Evolutionary conservation across 2,797 vertebrate species (phyloP).

Genomic region (Selene dorsalis): DNA sequence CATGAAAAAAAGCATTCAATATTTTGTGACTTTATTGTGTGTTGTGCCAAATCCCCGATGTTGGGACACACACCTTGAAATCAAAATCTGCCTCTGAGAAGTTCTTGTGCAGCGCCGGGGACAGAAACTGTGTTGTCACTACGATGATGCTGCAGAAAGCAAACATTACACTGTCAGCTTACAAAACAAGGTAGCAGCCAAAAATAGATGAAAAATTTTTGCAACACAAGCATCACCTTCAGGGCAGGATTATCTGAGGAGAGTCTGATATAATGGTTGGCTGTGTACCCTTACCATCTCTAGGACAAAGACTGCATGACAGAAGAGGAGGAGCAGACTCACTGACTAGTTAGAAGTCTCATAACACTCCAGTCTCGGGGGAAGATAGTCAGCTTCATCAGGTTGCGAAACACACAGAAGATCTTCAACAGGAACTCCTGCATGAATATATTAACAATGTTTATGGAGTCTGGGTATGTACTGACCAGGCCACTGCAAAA

Average conservation of each 20-base stretch:
- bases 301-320: conserved; percentile 48
- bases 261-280: conserved; percentile 68
- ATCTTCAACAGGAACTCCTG: conserved; percentile 99
- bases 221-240: conserved; percentile 71
- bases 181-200: conserved; percentile 62
- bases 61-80: conserved; percentile 90
- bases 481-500: conserved; percentile 17
- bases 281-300: conserved; percentile 59
- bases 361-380: conserved; percentile 99
- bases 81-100: conserved; percentile 98
- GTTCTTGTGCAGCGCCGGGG: conserved; percentile 97
- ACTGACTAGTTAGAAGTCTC: conserved; percentile 99
- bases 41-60: not conserved
- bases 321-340: conserved; percentile 74
- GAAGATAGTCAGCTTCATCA: conserved; percentile 99
- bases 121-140: conserved; percentile 96
- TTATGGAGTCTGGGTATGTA: conserved; percentile 22
- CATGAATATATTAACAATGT: conserved; percentile 38
- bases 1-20: conserved; percentile 8
- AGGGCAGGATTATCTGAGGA: conserved; percentile 57
- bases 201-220: conserved; percentile 64
- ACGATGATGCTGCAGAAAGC: conserved; percentile 93
- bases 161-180: conserved; percentile 66
- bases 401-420: conserved; percentile 99
- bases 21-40: not conserved